phyloP scores from a whole-genome alignment of 2,797 vertebrate species.

The Sarcophilus harrisii region DNA sequence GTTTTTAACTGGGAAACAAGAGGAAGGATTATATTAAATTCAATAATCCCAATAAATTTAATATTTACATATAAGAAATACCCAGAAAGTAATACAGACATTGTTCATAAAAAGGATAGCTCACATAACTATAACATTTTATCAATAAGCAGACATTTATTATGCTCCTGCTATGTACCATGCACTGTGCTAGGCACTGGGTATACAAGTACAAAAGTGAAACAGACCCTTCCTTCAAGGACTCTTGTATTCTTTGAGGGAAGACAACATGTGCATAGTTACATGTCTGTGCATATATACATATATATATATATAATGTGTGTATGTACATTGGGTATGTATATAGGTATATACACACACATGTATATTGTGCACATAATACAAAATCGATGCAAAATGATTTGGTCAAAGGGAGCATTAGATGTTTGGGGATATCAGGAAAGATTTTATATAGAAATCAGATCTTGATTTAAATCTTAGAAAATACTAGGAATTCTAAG shows the following conservation, averaged over 20 bases:
- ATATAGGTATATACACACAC: neutral
- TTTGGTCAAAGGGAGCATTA: neutral
- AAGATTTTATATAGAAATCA: neutral
- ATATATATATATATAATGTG: neutral
- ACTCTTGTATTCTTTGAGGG: neutral
- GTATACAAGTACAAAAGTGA: neutral
- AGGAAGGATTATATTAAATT: neutral
- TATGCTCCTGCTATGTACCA: neutral
- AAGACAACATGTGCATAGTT: neutral
- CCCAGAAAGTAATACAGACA: neutral
- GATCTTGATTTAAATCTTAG: neutral
- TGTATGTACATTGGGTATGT: neutral
- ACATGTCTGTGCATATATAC: neutral
- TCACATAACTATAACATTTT: neutral
- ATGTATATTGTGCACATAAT: neutral
- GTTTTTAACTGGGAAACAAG: neutral
- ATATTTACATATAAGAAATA: neutral
- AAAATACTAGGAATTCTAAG: neutral
- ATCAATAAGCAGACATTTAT: neutral
- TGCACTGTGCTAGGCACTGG: neutral
- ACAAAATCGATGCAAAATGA: neutral
- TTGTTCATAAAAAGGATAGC: neutral
- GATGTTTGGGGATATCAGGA: neutral
- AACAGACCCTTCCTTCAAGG: neutral
- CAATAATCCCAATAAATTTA: neutral